These are phyloP conservation scores for Tetraneura akinire DNA, from an alignment of 1,140 invertebrate genomes.

Conservation along the genomic window DNA sequence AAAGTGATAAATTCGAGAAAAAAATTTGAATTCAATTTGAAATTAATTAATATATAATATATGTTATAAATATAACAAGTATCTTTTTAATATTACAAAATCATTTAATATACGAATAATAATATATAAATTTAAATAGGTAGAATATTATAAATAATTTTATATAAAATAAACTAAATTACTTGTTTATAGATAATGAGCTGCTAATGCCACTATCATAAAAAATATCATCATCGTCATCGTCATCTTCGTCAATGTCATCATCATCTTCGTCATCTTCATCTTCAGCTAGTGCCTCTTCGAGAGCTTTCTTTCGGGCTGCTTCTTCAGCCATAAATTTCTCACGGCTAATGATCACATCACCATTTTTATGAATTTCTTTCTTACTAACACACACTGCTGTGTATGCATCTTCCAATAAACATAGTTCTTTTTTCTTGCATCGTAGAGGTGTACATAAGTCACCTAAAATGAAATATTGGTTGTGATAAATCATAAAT, in stretches of 20 bases:
- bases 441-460: conserved; percentile 83
- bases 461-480: conserved; percentile 68
- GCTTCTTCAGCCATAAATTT: conserved; percentile 63
- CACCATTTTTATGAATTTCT: conserved; percentile 77
- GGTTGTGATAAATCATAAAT: not conserved
- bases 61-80: no score
- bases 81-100: no score
- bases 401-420: conserved; percentile 81
- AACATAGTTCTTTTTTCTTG: conserved; percentile 83
- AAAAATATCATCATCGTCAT: conserved; percentile 53
- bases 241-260: conserved; percentile 60
- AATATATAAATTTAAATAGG: no score
- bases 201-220: conserved; percentile 52
- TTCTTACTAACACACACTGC: conserved; percentile 86
- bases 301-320: conserved; percentile 55
- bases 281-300: conserved; percentile 64
- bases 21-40: no score
- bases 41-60: no score
- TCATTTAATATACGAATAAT: no score
- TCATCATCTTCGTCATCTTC: conserved; percentile 70
- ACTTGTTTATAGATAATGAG: conserved; percentile 53
- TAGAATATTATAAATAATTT: no score
- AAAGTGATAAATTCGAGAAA: no score
- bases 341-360: conserved; percentile 62
- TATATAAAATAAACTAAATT: not conserved